Base-by-base conservation (phyloP, 2,888 invertebrate species). In the Eurois occulta region DNA sequence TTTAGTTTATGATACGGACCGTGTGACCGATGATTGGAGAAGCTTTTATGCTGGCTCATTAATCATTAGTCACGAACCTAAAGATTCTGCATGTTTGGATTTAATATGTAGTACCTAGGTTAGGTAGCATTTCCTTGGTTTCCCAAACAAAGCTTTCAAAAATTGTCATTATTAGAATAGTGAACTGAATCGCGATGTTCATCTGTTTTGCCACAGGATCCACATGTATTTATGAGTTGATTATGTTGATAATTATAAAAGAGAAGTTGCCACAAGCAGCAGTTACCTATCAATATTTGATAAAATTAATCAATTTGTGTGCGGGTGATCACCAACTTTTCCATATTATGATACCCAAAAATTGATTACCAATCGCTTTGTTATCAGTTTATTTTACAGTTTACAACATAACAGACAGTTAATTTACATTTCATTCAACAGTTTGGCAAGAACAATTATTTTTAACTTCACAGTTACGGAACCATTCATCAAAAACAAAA, bases 401-500 rank as follows among this genome's bases (percentile, higher is more conserved):
- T 62, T 46, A 55, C 41, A 66, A 3, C 24, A 62, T 38, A 35
- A 70, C 35, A 43, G 52, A 60, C 73, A 77, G 67, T 60, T 65
- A 65, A 85, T 71, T 86, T 55, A 75, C 41, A 67, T 75, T 75
- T 55, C 38, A 78, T 38, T 86, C 58, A 43, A 67, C 65, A 75
- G 28, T 72, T 82, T 77, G 52, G 18, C 10, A 60, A 55, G 74
- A 75, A 76, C 66, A 84, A 86, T 85, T 72, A 68, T 75, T 79
- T 75, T n/a, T n/a, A 73, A 79, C 74, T 83, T 72, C 13, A 32
- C 43, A 48, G 66, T 75, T 70, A 74, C n/a, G 72, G 18, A 83
- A 62, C 72, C 52, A 79, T 79, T 79, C 43, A 72, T 86, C 74
- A 80, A 80, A 80, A 77, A 72, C 72, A 65, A 71, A 79, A 73